A percentile compares a stretch with the other conserved stretches of the same genome.
Conservation (phyloP, 2,888 invertebrate genomes). For the Branchellion lobata region DNA sequence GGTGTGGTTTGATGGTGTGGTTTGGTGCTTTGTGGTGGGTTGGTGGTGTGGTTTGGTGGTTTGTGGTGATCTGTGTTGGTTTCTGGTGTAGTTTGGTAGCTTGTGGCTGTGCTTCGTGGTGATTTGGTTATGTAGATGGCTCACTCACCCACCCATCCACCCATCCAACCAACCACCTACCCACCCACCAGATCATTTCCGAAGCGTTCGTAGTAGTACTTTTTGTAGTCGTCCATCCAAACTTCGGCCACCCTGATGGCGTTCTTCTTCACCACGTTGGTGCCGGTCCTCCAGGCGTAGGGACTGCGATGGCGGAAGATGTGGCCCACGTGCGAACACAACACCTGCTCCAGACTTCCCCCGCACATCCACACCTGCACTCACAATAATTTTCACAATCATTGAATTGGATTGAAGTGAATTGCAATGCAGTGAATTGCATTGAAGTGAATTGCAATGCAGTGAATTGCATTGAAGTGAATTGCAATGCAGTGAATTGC, state of each 20-base stretch:
- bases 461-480: too few relatives aligned
- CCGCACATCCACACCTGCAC: conserved; percentile 99
- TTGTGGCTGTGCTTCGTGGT: background rate
- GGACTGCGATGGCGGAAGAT: conserved; percentile 97
- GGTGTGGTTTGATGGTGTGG: conserved; percentile 55
- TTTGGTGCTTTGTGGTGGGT: background rate
- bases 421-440: too few relatives aligned
- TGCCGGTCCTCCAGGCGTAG: conserved; percentile 85
- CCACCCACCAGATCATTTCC: conserved; percentile 77
- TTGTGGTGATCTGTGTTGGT: too few relatives aligned
- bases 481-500: too few relatives aligned
- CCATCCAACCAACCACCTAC: background rate
- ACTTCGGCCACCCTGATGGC: conserved; percentile 91
- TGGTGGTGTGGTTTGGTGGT: conserved; percentile 55
- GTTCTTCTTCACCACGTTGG: conserved; percentile 93
- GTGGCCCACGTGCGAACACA: conserved; percentile 98
- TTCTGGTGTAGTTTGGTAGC: conserved; percentile 56
- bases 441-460: too few relatives aligned
- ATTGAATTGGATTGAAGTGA: background rate
- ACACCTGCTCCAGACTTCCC: conserved; percentile 92
- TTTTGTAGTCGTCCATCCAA: conserved; percentile 70
- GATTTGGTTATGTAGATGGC: background rate
- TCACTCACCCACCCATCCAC: conserved; percentile 64
- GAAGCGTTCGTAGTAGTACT: conserved; percentile 97
- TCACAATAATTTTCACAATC: too few relatives aligned